Base-by-base conservation (phyloP, 2,113 vertebrate genomes). In the Scalopus aquaticus region DNA sequence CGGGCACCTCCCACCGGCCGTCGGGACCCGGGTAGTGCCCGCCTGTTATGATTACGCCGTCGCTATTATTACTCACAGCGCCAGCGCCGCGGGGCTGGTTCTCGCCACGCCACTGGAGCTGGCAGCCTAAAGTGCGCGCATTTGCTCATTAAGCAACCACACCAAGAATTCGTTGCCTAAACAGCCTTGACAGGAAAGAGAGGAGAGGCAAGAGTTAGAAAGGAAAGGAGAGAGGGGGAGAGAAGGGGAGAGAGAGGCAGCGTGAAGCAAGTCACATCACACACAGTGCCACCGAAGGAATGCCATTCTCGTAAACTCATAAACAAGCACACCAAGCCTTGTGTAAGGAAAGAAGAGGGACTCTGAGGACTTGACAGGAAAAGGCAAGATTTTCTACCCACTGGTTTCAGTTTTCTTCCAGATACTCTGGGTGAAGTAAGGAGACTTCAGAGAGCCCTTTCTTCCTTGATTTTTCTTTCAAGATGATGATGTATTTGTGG, bases 401-500 rank as follows among this genome's bases (percentile, higher is more conserved):
- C 97, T 97, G 98, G 96, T 98, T 98, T 98, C 98, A 98, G 98
- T 98, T 98, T 98, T 96, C 97, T 98, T 98, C 98, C 98, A 98
- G 98, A 98, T 97, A 98, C 97, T 98, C 98, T 99, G 99, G 98
- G 97, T 98, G 98, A 98, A 99, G 98, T 98, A 98, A 98, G 98
- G 98, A 98, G 98, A 98, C 98, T 98, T 97, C 96, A 97, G 97
- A 98, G 98, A 98, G 94, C 54, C 54, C 54, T 22, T 20, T 51
- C 98, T 94, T 98, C 97, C 98, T 97, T 99, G 98, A 97, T 98
- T 96, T 98, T 98, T 97, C 98, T 97, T 98, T 98, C 98, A 98
- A 98, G 98, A 99, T 99, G 99, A 99, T 99, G 99, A 99, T 99
- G 99, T 99, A 99, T 99, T 98, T 99, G 97, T 99, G 99, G 99